Base-by-base conservation (phyloP, 2,888 invertebrate genomes). In the Apotomis capreana region DNA sequence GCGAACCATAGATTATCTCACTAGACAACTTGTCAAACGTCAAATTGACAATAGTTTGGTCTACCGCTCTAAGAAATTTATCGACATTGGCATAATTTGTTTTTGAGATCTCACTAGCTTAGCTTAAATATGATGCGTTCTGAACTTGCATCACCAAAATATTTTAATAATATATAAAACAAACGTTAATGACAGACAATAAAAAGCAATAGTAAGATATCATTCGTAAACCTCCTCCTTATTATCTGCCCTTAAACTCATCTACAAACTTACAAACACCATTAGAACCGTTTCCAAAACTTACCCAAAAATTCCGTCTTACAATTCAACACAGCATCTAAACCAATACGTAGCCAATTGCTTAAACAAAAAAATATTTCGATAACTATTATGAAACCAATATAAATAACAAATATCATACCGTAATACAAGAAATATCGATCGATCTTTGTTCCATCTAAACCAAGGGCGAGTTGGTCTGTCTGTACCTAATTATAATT, bases 41-140 rank as follows among this genome's bases (percentile, higher is more conserved):
- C 65, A 65, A 65, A 65, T 75, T 78, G 83, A 82, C 79, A 84
- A 84, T 80, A 83, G 78, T 79, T 81, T 84, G 83, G 83, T 83
- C 84, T 84, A 84, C 78, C 79, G 69, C 74, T 76, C 84, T 83
- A 82, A 80, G 78, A 81, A 80, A 80, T 77, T 73, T 76, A 76
- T 77, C 80, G 79, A 78, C 78, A 78, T 84, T 85, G 83, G 84
- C 85, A 84, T 78, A 77, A 63, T 70, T 75, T 68, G 59, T 64
- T 75, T 68, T 61, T 61, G 63, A 73, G 64, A 71, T 60, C 74
- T 74, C 74, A 69, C 76, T 76, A 76, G 70, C 70, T 73, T 69
- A 74, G 4, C 51, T 74, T 70, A 73, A 63, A 68, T 73, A 68
- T 63, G 70, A 57, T 61, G 62, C 77, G 76, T 69, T 77, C 78